These are phyloP conservation scores for Anagyrus pseudococci DNA, from an alignment of 2,888 invertebrate genomes.

Conservation along the genomic window DNA sequence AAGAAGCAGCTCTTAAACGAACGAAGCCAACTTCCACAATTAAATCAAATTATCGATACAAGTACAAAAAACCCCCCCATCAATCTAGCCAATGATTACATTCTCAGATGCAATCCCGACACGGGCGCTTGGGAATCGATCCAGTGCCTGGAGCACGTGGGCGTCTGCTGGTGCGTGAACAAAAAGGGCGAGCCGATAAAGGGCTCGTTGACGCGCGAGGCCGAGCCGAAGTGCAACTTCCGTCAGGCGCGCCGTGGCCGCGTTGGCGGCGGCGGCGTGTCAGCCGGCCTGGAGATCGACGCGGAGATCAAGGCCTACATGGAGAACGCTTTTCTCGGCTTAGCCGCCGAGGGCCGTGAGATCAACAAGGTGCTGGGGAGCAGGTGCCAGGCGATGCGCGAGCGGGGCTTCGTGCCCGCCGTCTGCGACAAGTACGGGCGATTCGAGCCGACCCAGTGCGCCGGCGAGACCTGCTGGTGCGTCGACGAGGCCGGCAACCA, in stretches of 20 bases:
- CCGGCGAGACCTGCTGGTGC: conserved; percentile 79
- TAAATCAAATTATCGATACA: too few relatives aligned
- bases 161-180: conserved; percentile 89
- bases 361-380: conserved; percentile 62
- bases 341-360: conserved; percentile 47
- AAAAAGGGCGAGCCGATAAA: conserved; percentile 82
- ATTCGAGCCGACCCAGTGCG: conserved; percentile 80
- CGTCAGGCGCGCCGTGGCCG: conserved; percentile 74
- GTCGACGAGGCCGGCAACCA: conserved; percentile 85
- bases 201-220: conserved; percentile 78
- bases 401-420: conserved; percentile 60
- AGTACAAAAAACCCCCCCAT: too few relatives aligned
- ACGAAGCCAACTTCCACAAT: too few relatives aligned
- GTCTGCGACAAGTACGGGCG: conserved; percentile 75
- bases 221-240: conserved; percentile 80
- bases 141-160: conserved; percentile 79
- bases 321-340: conserved; percentile 47
- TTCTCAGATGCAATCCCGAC: conserved; percentile 68
- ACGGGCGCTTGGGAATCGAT: conserved; percentile 82
- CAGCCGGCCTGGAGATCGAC: conserved; percentile 47
- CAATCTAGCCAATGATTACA: too few relatives aligned
- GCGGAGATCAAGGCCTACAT: conserved; percentile 53
- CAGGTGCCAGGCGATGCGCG: conserved; percentile 66
- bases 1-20: too few relatives aligned
- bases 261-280: conserved; percentile 62